Evolutionary conservation across 2,113 vertebrate species (phyloP).

Genomic region (Acanthochromis polyacanthus): DNA sequence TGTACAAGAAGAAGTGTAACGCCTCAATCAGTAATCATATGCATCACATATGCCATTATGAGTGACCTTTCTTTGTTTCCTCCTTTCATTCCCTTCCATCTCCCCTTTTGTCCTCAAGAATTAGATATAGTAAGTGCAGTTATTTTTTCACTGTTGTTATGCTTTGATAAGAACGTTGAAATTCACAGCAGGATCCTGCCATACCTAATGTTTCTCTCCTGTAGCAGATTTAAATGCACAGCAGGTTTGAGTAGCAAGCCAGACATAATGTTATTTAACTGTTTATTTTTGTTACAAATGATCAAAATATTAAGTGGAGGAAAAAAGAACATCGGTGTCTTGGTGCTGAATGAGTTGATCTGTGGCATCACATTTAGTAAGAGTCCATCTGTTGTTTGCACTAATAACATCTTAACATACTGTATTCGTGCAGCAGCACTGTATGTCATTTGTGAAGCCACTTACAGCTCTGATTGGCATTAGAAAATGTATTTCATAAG

Average conservation of each 20-base stretch:
- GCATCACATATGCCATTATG: constrained; percentile 29
- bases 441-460: not conserved
- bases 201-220: constrained; percentile 12
- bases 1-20: constrained; percentile 5
- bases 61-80: constrained; percentile 26
- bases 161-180: constrained; percentile 33
- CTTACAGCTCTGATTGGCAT: constrained; percentile 2
- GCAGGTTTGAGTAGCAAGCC: constrained; percentile 5
- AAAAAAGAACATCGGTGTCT: not conserved
- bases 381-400: not conserved
- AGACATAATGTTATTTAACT: constrained; percentile 22
- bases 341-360: not conserved
- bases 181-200: constrained; percentile 40
- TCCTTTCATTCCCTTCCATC: not conserved
- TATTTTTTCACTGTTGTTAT: constrained; percentile 24
- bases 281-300: not conserved
- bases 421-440: not conserved
- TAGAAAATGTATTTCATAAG: not conserved
- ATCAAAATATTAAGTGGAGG: not conserved
- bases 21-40: constrained; percentile 27
- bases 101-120: constrained; percentile 11
- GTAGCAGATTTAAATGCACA: constrained; percentile 20
- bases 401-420: not conserved
- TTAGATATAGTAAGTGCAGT: constrained; percentile 40
- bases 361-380: not conserved